Evolutionary conservation across 2,797 vertebrate species (phyloP).

Genomic region (Poliocrania exsul): DNA sequence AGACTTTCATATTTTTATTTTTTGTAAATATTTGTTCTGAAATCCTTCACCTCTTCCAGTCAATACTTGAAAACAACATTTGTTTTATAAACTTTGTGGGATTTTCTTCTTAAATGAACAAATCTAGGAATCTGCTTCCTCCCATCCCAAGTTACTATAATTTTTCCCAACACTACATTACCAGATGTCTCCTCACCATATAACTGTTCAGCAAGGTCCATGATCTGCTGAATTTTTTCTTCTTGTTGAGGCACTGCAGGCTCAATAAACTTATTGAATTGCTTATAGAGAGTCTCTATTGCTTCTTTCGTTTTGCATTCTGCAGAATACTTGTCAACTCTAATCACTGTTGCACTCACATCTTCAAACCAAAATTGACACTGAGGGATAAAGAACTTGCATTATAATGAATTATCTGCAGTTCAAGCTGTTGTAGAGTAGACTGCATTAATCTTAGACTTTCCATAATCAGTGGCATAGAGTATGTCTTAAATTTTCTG

Average conservation of each 20-base stretch:
- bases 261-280: conserved; percentile 90
- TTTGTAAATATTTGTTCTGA: background rate
- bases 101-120: background rate
- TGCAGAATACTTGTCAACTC: conserved; percentile 86
- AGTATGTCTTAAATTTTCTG: background rate
- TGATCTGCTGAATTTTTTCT: conserved; percentile 85
- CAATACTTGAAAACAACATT: background rate
- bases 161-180: background rate
- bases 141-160: background rate
- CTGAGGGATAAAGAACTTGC: conserved; percentile 67
- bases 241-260: conserved; percentile 89
- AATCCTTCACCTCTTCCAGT: background rate
- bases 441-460: background rate
- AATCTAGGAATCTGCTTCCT: background rate
- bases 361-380: conserved; percentile 92
- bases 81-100: fast-evolving
- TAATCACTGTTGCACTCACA: conserved; percentile 85
- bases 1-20: background rate
- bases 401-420: background rate
- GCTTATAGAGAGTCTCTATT: conserved; percentile 83
- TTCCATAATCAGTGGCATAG: background rate
- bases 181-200: conserved; percentile 79
- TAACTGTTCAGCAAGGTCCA: conserved; percentile 81
- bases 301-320: conserved; percentile 87
- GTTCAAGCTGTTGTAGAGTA: background rate